Evolutionary conservation across 2,797 vertebrate genomes (phyloP).

Genomic region (Pristis pectinata): DNA sequence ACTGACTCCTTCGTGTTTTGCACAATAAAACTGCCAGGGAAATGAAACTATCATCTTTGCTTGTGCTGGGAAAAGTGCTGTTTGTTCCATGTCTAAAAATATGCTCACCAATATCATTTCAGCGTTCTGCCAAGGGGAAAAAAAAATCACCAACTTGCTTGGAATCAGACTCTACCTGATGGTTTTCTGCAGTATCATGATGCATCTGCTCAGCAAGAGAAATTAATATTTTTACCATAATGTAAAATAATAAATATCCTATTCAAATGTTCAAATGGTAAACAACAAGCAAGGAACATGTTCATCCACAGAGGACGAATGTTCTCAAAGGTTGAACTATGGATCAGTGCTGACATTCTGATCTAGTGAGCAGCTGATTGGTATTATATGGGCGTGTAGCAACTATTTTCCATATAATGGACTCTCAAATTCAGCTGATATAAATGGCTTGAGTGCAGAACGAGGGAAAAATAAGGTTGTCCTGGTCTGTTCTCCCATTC

Average conservation of each 20-base stretch:
- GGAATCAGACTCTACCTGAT: not conserved
- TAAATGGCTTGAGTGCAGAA: not conserved
- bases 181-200: not conserved
- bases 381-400: not conserved
- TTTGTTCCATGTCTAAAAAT: not conserved
- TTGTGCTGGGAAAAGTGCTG: not conserved
- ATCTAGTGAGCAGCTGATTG: not conserved
- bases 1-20: not conserved
- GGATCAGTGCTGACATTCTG: not conserved
- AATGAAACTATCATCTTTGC: conserved; percentile 16
- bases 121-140: not conserved
- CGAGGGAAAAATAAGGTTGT: not conserved
- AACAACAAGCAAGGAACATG: not conserved
- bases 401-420: not conserved
- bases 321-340: not conserved
- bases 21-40: not conserved
- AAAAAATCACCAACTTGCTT: not conserved
- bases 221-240: not conserved
- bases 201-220: not conserved
- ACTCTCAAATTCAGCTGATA: not conserved
- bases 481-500: not conserved
- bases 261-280: not conserved
- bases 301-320: not conserved
- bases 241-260: not conserved
- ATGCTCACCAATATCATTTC: not conserved